phyloP scores from a whole-genome alignment of 2,113 vertebrate species.

The Indicator maculatus region DNA sequence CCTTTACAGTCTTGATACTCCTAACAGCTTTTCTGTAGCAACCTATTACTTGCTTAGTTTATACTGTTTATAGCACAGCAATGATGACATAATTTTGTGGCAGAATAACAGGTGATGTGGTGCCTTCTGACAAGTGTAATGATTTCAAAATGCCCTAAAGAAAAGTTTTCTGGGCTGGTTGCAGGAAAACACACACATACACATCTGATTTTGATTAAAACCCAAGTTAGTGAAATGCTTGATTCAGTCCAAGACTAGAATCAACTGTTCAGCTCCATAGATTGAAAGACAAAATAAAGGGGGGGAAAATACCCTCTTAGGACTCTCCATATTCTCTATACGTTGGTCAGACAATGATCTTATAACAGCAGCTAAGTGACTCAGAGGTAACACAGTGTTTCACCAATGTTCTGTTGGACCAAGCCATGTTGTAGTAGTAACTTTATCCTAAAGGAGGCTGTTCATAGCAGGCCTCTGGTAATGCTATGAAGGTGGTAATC shows the following conservation, averaged over 20 bases:
- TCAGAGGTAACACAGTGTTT: neutral
- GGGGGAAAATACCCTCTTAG: neutral
- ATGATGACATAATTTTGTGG: neutral
- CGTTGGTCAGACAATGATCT: slow-evolving; percentile 68
- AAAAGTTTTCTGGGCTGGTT: slow-evolving; percentile 24
- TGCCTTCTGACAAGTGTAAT: neutral
- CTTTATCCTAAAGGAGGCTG: neutral
- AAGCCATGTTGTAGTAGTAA: neutral
- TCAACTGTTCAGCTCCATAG: slow-evolving; percentile 25
- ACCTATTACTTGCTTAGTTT: slow-evolving; percentile 24
- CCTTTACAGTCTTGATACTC: neutral
- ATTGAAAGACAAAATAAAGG: slow-evolving; percentile 17
- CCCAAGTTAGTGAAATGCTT: slow-evolving; percentile 45
- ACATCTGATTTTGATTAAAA: slow-evolving; percentile 52
- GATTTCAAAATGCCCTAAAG: slow-evolving; percentile 33
- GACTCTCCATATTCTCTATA: slow-evolving; percentile 29
- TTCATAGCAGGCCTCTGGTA: neutral
- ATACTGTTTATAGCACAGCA: neutral
- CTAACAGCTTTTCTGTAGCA: neutral
- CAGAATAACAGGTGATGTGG: neutral
- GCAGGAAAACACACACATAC: neutral
- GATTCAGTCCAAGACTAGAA: slow-evolving; percentile 49
- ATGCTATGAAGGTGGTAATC: neutral
- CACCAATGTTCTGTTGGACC: neutral
- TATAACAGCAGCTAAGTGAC: slow-evolving; percentile 50